A percentile compares a stretch with the other conserved stretches of the same genome.
Evolutionary conservation across 2,113 vertebrate species (phyloP).

Genomic region (Anoura caudifer): DNA sequence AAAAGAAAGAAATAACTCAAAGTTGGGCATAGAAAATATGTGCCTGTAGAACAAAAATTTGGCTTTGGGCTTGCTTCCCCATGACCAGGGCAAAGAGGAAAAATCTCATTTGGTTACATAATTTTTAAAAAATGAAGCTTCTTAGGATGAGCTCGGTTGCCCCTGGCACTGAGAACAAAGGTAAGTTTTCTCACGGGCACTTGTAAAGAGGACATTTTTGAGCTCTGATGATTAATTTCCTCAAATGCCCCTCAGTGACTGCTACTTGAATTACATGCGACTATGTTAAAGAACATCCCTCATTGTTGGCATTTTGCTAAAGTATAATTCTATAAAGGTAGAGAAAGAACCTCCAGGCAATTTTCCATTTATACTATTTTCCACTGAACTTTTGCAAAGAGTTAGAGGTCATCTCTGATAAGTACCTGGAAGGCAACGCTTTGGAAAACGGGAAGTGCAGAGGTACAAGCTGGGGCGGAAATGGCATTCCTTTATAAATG

Average conservation of each 20-base stretch:
- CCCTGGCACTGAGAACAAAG: neutral
- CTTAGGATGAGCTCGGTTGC: neutral
- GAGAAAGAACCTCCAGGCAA: neutral
- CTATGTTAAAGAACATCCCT: neutral
- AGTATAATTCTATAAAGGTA: neutral
- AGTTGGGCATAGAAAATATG: neutral
- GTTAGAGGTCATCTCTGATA: constrained; percentile 16
- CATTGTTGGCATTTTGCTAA: neutral
- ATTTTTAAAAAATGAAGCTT: neutral
- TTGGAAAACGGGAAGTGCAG: neutral
- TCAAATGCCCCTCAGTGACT: neutral
- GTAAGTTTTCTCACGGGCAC: neutral
- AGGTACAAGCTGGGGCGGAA: neutral
- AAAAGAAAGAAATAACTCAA: neutral
- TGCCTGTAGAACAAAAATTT: neutral
- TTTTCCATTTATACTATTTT: constrained; percentile 6
- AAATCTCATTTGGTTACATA: neutral
- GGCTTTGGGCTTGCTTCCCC: neutral
- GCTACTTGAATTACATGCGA: neutral
- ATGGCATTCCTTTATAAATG: neutral
- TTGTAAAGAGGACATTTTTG: neutral
- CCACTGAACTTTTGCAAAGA: neutral
- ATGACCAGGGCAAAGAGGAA: neutral
- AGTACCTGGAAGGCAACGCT: neutral
- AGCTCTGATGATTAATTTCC: neutral